These are phyloP conservation scores for Stegophylla sp. DNA, from an alignment of 2,888 invertebrate genomes.

Conservation along the genomic window DNA sequence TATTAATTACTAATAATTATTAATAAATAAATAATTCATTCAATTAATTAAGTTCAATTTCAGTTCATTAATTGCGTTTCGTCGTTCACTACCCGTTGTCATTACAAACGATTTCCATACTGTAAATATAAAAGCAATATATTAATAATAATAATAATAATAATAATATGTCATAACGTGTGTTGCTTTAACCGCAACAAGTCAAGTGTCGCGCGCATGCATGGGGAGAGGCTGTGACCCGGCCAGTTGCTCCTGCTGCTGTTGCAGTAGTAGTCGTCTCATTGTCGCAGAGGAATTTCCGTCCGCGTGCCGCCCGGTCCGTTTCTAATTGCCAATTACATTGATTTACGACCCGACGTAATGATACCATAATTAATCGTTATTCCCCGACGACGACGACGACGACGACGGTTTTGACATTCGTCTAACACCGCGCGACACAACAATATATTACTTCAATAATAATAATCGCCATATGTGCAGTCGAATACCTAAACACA, in stretches of 20 bases:
- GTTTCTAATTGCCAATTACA: constrained; percentile 59
- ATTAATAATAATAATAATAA: neutral
- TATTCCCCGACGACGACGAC: neutral
- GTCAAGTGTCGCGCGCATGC: neutral
- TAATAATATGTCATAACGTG: too few species aligned
- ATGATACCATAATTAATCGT: constrained; percentile 47
- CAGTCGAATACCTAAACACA: neutral
- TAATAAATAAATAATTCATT: too few species aligned
- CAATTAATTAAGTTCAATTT: too few species aligned
- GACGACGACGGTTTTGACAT: constrained; percentile 38
- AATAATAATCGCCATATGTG: neutral
- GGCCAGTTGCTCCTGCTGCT: neutral
- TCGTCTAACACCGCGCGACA: constrained; percentile 36
- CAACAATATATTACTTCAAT: neutral
- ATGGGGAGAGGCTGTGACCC: neutral
- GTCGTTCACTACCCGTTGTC: too few species aligned
- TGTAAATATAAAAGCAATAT: too few species aligned
- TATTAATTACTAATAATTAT: too few species aligned
- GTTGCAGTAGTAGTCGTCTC: neutral
- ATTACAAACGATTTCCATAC: too few species aligned
- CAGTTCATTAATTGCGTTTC: too few species aligned
- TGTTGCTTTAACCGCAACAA: constrained; percentile 1
- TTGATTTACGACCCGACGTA: constrained; percentile 56
- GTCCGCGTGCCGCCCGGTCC: constrained; percentile 37
- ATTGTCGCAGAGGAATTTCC: constrained; percentile 26